These are phyloP conservation scores for Congeria kusceri DNA, from an alignment of 2,888 invertebrate genomes.

Conservation along the genomic window DNA sequence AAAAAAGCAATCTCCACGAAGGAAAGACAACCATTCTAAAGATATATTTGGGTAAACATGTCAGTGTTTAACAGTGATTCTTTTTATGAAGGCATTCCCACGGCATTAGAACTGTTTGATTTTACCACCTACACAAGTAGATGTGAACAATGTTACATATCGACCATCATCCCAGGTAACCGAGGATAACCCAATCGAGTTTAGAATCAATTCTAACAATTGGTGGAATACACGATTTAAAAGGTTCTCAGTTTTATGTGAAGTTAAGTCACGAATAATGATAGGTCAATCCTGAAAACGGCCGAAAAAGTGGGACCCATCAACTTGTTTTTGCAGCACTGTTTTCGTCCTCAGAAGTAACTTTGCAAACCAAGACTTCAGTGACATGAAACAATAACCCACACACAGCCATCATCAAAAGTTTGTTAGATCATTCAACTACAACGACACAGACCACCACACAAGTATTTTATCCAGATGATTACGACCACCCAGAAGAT, in stretches of 20 bases:
- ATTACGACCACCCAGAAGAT: slow-evolving; percentile 21
- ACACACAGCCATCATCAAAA: slow-evolving; percentile 13
- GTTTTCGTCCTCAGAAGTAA: slow-evolving; percentile 23
- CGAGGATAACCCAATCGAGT: slow-evolving; percentile 15
- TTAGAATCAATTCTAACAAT: slow-evolving; percentile 22
- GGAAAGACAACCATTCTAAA: background rate
- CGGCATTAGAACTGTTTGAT: slow-evolving; percentile 32
- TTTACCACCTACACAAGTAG: slow-evolving; percentile 48
- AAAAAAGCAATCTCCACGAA: background rate
- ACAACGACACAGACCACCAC: slow-evolving; percentile 13
- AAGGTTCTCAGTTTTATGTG: slow-evolving; percentile 19
- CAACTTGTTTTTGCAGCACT: slow-evolving; percentile 22
- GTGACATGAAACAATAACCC: slow-evolving; percentile 10
- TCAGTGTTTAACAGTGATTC: slow-evolving; percentile 25
- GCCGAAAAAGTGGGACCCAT: slow-evolving; percentile 17
- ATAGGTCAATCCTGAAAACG: slow-evolving; percentile 11
- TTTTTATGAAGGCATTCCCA: slow-evolving; percentile 35
- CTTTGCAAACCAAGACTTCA: slow-evolving; percentile 26
- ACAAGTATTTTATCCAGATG: slow-evolving; percentile 11
- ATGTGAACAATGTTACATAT: slow-evolving; percentile 40
- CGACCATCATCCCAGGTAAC: slow-evolving; percentile 44
- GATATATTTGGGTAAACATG: slow-evolving; percentile 20
- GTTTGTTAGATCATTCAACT: slow-evolving; percentile 6
- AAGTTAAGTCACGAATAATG: slow-evolving; percentile 11
- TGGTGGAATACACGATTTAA: too few relatives aligned